These are phyloP conservation scores for Colius striatus DNA, from an alignment of 2,113 vertebrate species.

Conservation along the genomic window DNA sequence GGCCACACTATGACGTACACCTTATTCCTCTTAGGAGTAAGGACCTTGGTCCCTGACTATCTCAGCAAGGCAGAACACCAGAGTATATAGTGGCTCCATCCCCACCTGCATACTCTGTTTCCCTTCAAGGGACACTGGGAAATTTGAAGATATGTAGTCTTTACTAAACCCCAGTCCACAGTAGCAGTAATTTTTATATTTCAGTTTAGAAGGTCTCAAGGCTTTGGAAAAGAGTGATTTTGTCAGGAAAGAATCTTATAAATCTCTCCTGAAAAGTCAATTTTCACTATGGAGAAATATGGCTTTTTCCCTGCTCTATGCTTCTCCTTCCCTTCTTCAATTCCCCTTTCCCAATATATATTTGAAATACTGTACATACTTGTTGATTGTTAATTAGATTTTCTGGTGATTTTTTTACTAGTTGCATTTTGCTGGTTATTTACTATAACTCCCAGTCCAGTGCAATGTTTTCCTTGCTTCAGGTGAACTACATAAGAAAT, in stretches of 20 bases:
- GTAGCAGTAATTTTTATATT: neutral
- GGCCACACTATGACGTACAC: neutral
- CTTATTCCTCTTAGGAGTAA: neutral
- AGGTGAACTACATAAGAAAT: neutral
- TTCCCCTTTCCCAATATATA: neutral
- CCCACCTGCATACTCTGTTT: neutral
- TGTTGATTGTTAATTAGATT: neutral
- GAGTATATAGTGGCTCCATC: neutral
- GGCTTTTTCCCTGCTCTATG: neutral
- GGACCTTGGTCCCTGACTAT: neutral
- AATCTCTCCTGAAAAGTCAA: neutral
- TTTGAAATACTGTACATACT: neutral
- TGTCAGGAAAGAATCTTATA: neutral
- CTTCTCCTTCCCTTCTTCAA: neutral
- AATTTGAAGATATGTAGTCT: neutral
- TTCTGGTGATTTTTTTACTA: neutral
- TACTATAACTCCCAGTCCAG: neutral
- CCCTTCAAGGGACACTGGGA: neutral
- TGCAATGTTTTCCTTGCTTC: neutral
- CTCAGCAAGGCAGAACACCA: neutral
- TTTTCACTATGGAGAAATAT: neutral
- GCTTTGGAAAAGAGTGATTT: neutral
- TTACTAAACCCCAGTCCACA: neutral
- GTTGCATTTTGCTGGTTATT: neutral
- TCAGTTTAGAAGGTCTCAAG: neutral